Conservation (phyloP, 2,113 vertebrate species). For the Halichoeres trimaculatus region DNA sequence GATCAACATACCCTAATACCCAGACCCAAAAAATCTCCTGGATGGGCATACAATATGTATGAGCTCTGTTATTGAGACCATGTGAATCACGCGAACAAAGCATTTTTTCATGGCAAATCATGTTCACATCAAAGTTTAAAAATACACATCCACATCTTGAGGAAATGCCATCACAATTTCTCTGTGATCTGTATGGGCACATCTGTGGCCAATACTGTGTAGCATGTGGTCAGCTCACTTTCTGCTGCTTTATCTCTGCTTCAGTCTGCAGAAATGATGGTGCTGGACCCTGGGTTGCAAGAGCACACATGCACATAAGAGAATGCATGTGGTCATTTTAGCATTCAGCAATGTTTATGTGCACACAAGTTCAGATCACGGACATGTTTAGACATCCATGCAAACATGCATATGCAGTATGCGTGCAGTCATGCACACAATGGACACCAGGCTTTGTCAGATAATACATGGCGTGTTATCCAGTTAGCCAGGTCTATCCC, state of each 20-base stretch:
- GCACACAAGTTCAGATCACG: constrained; percentile 13
- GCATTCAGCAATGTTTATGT: not conserved
- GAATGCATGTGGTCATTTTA: constrained; percentile 4
- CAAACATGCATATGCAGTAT: not conserved
- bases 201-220: constrained; percentile 91
- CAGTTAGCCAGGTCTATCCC: constrained; percentile 18
- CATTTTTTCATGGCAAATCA: constrained; percentile 89
- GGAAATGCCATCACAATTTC: constrained; percentile 90
- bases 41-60: constrained; percentile 81
- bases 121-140: constrained; percentile 90
- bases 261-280: constrained; percentile 58
- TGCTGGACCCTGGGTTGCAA: constrained; percentile 39
- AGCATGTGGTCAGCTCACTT: constrained; percentile 88
- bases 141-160: constrained; percentile 85
- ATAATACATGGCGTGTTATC: constrained; percentile 8
- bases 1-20: constrained; percentile 47
- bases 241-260: constrained; percentile 68
- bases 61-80: constrained; percentile 87
- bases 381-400: not conserved
- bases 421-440: not conserved
- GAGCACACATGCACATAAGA: not conserved
- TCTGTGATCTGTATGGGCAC: constrained; percentile 84
- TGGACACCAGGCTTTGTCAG: not conserved
- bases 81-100: constrained; percentile 90
- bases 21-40: constrained; percentile 43